Evolutionary conservation across 23 tunicate genomes (phyloP).

Genomic region (Halocynthia aurantium): DNA sequence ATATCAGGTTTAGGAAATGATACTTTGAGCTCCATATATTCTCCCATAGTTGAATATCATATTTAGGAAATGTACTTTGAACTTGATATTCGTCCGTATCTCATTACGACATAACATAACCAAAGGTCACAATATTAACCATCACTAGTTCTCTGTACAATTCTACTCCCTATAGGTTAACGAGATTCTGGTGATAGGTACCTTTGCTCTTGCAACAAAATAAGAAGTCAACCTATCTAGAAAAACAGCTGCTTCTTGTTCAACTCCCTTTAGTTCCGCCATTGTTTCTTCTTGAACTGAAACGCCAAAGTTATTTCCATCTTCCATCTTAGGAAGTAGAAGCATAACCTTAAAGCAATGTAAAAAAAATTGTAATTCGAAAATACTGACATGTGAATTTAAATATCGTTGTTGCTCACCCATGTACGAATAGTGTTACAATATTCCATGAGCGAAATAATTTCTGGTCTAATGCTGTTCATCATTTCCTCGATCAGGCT

Average conservation of each 20-base stretch:
- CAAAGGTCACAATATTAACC: no score
- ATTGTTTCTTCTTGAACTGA: conserved; percentile 78
- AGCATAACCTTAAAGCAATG: conserved; percentile 42
- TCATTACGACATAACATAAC: no score
- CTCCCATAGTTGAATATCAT: no score
- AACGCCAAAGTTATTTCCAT: conserved; percentile 75
- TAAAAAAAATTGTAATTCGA: background rate
- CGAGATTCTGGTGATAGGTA: background rate
- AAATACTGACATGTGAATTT: background rate
- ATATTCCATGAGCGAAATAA: conserved; percentile 34
- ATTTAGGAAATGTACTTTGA: no score
- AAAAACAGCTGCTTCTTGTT: conserved; percentile 46
- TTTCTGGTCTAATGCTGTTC: conserved; percentile 34
- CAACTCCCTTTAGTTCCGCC: conserved; percentile 55
- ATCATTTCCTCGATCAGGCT: conserved; percentile 17
- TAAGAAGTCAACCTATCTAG: conserved; percentile 35
- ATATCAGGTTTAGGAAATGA: no score
- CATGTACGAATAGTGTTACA: conserved; percentile 65
- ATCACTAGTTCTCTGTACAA: no score
- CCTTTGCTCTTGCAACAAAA: conserved; percentile 65
- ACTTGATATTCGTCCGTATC: no score
- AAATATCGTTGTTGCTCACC: conserved; percentile 29
- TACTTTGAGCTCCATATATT: no score
- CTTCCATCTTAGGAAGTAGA: conserved; percentile 81
- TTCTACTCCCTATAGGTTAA: no score